Conservation (phyloP, 2,888 invertebrate species). For the Pandemis heparana region DNA sequence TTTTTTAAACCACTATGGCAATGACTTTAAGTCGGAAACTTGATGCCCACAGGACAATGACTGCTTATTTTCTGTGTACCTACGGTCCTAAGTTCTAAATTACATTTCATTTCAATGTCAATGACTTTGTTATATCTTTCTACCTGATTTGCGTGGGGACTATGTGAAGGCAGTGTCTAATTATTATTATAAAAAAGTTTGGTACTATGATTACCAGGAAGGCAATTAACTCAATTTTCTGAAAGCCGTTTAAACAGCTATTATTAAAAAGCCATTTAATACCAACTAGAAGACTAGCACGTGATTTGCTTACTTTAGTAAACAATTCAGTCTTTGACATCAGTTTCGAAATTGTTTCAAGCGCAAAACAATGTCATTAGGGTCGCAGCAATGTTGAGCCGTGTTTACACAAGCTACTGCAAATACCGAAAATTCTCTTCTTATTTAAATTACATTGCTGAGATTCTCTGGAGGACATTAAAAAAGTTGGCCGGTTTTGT, state of each 20-base stretch:
- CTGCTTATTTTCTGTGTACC: too few species aligned
- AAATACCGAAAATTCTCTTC: slow-evolving; percentile 31
- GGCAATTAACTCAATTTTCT: neutral
- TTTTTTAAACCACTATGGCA: too few species aligned
- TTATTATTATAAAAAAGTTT: neutral
- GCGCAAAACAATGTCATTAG: slow-evolving; percentile 37
- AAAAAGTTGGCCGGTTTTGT: slow-evolving; percentile 32
- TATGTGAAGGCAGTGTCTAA: neutral
- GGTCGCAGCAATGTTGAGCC: slow-evolving; percentile 3
- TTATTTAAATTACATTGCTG: slow-evolving; percentile 34
- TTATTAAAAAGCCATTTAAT: slow-evolving; percentile 4
- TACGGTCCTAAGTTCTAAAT: neutral
- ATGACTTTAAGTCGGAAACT: too few species aligned
- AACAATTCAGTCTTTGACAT: slow-evolving; percentile 30
- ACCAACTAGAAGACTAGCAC: neutral
- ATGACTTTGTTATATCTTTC: neutral
- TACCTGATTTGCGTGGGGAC: neutral
- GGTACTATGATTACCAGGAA: neutral
- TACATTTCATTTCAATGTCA: neutral
- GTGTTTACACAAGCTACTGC: slow-evolving; percentile 28
- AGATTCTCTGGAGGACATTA: slow-evolving; percentile 17
- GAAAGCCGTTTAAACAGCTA: neutral
- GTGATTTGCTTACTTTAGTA: slow-evolving; percentile 5
- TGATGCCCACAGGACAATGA: too few species aligned
- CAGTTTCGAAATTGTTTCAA: slow-evolving; percentile 21